phyloP scores from a whole-genome alignment of 2,888 invertebrate genomes.

The Xestia sexstrigata region DNA sequence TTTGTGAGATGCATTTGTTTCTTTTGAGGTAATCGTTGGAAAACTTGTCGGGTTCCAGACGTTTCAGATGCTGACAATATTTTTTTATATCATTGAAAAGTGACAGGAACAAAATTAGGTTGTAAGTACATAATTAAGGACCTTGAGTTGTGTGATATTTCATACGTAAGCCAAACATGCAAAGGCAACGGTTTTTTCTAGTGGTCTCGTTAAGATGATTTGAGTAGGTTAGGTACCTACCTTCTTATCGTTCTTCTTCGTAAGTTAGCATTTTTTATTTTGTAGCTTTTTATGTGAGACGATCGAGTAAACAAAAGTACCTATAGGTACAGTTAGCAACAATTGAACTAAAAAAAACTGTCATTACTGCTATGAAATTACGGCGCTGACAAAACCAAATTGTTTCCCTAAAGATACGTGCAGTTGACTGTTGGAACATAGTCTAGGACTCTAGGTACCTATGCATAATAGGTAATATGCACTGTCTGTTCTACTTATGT shows the following conservation, averaged over 20 bases:
- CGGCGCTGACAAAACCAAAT: neutral
- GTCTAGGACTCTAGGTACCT: neutral
- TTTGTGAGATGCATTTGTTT: conserved; percentile 22
- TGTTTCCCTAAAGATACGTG: neutral
- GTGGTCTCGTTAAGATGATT: neutral
- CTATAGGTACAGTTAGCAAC: neutral
- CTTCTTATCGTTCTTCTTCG: neutral
- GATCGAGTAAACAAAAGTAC: neutral
- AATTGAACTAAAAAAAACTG: neutral
- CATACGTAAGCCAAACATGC: neutral
- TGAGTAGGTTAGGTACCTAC: neutral
- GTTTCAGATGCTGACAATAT: neutral
- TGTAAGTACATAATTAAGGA: neutral
- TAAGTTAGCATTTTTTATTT: neutral
- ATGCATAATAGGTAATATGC: neutral
- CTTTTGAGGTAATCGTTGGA: conserved; percentile 15
- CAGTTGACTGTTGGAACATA: neutral
- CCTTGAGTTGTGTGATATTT: neutral
- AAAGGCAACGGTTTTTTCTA: neutral
- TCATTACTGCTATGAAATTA: neutral
- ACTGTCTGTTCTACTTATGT: neutral
- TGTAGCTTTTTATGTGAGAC: neutral
- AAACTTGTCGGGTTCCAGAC: conserved; percentile 9
- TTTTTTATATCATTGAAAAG: neutral
- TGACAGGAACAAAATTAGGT: neutral